These are phyloP conservation scores for Dorcus parallelipipedus DNA, from an alignment of 2,888 invertebrate species.

Conservation along the genomic window DNA sequence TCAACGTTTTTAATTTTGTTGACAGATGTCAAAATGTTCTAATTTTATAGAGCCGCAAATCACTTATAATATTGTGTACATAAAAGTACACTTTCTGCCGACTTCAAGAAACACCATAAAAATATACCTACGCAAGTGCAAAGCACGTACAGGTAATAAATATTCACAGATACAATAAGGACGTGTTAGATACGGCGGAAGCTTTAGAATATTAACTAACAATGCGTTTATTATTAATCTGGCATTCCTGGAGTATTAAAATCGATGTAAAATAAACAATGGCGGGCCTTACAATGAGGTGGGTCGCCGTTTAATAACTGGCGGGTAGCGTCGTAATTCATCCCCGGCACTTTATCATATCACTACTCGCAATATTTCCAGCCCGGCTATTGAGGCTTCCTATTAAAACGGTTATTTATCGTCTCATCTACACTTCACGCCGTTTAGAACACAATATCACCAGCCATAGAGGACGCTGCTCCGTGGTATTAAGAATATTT, in stretches of 20 bases:
- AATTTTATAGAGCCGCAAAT: no score
- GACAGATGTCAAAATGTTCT: no score
- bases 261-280: background rate
- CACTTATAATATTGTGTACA: no score
- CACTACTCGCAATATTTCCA: slow-evolving; percentile 10
- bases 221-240: background rate
- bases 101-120: no score
- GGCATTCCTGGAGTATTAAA: no score
- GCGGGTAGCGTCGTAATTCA: slow-evolving; percentile 15
- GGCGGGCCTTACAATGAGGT: slow-evolving; percentile 1
- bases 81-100: no score
- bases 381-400: slow-evolving; percentile 25
- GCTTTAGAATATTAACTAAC: background rate
- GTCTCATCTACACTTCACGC: slow-evolving; percentile 18
- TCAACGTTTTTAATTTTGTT: no score
- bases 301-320: slow-evolving; percentile 16
- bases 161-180: no score
- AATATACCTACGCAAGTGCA: no score
- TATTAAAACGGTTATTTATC: slow-evolving; percentile 19
- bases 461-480: background rate
- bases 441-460: slow-evolving; percentile 7
- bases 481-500: slow-evolving; percentile 1
- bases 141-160: no score
- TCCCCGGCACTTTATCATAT: slow-evolving; percentile 19
- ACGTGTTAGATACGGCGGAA: no score